Percentiles rank a stretch among this genome's conserved stretches.
Evolutionary conservation across 2,113 vertebrate species (phyloP).

Genomic region (Pterophyllum scalare): DNA sequence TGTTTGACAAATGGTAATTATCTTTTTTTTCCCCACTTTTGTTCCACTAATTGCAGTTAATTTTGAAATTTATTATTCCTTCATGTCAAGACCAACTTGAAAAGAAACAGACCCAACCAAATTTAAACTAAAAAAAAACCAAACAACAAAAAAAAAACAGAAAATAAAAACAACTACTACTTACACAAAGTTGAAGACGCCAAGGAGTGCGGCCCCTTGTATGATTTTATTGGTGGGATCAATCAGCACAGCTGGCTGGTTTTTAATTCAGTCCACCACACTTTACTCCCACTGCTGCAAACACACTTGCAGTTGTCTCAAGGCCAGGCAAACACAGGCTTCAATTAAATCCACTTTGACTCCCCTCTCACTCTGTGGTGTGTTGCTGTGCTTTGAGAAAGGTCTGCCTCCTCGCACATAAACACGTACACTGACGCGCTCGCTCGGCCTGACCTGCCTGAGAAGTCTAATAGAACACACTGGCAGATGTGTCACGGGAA

Average conservation of each 20-base stretch:
- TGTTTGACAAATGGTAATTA: constrained; percentile 78
- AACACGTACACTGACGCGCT: not conserved
- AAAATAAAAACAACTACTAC: not conserved
- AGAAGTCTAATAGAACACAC: constrained; percentile 67
- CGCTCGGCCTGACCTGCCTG: constrained; percentile 56
- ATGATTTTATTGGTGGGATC: constrained; percentile 36
- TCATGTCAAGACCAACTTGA: constrained; percentile 55
- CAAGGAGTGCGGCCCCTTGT: not conserved
- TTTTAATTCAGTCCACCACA: constrained; percentile 51
- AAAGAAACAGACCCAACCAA: constrained; percentile 18
- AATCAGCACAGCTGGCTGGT: constrained; percentile 56
- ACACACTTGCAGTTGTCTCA: constrained; percentile 53
- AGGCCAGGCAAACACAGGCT: constrained; percentile 60
- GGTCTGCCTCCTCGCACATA: constrained; percentile 1
- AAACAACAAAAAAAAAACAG: too few relatives aligned
- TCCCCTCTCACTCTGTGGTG: constrained; percentile 34
- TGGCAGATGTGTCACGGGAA: constrained; percentile 78
- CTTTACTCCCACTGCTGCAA: constrained; percentile 46
- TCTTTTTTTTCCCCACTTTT: constrained; percentile 61
- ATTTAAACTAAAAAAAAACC: constrained; percentile 36
- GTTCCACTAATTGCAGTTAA: constrained; percentile 73
- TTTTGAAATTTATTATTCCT: constrained; percentile 66
- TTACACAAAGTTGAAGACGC: constrained; percentile 5
- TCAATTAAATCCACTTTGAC: constrained; percentile 66
- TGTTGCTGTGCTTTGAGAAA: constrained; percentile 41